Conservation (phyloP, 2,888 invertebrate genomes). For the Agriopis leucophaearia region DNA sequence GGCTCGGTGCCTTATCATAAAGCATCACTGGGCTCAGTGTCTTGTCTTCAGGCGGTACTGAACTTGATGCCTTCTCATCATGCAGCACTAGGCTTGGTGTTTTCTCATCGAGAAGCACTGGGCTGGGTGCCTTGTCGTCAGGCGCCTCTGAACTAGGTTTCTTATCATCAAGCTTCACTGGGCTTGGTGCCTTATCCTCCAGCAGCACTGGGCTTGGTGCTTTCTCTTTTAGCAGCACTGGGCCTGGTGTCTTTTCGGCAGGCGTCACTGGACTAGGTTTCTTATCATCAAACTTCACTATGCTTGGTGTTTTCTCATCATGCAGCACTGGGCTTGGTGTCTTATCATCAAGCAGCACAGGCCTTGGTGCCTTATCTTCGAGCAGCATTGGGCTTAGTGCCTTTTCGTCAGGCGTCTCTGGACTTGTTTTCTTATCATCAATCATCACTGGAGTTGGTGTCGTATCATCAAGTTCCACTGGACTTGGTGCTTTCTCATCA, state of each 20-base stretch:
- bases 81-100: background rate
- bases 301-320: background rate
- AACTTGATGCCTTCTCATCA: background rate
- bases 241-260: conserved; percentile 6
- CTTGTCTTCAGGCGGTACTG: background rate
- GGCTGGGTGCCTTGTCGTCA: background rate
- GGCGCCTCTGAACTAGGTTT: background rate
- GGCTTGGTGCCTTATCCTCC: background rate
- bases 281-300: conserved; percentile 17
- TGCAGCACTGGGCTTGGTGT: no score
- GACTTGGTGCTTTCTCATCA: background rate
- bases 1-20: conserved; percentile 21
- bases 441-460: background rate
- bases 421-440: conserved; percentile 17
- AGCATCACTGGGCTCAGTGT: background rate
- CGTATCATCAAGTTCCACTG: no score
- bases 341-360: no score
- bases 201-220: background rate
- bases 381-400: background rate
- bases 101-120: background rate
- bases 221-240: conserved; percentile 29
- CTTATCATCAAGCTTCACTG: background rate
- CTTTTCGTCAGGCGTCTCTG: background rate
- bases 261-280: background rate
- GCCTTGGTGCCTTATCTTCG: no score